Conservation (phyloP, 2,888 invertebrate genomes). For the Kuschelorhynchus macadamiae region DNA sequence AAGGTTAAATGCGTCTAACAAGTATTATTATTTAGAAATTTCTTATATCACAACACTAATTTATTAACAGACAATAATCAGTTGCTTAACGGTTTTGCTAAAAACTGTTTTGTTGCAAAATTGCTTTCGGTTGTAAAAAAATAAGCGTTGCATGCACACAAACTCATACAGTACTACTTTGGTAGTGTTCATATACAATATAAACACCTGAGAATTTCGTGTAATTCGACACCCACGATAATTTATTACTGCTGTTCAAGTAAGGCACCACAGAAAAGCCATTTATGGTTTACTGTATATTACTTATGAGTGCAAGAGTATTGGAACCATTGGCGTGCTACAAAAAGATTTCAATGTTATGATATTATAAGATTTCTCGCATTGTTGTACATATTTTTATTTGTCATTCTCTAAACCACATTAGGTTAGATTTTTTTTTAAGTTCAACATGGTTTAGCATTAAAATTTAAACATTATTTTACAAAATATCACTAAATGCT, state of each 20-base stretch:
- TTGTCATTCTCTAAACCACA: no score
- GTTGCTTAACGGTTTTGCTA: conserved; percentile 3
- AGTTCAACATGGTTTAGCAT: no score
- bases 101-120: conserved; percentile 24
- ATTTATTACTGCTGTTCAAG: conserved; percentile 36
- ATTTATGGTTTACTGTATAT: conserved; percentile 42
- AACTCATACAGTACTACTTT: conserved; percentile 14
- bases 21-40: no score
- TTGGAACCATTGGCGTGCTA: conserved; percentile 17
- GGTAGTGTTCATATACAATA: conserved; percentile 31
- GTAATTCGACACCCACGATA: conserved; percentile 49
- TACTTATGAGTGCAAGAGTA: conserved; percentile 12
- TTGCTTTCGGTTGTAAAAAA: conserved; percentile 12
- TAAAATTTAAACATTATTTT: no score
- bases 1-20: no score
- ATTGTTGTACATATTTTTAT: no score
- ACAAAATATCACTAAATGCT: no score
- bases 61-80: not conserved
- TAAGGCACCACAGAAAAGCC: conserved; percentile 40
- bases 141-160: conserved; percentile 21
- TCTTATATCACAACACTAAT: no score
- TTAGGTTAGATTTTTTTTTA: no score
- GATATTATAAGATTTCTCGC: no score
- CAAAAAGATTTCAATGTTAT: no score
- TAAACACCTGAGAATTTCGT: conserved; percentile 50